Evolutionary conservation across 2,113 vertebrate species (phyloP).

Genomic region (Malurus cyaneus): DNA sequence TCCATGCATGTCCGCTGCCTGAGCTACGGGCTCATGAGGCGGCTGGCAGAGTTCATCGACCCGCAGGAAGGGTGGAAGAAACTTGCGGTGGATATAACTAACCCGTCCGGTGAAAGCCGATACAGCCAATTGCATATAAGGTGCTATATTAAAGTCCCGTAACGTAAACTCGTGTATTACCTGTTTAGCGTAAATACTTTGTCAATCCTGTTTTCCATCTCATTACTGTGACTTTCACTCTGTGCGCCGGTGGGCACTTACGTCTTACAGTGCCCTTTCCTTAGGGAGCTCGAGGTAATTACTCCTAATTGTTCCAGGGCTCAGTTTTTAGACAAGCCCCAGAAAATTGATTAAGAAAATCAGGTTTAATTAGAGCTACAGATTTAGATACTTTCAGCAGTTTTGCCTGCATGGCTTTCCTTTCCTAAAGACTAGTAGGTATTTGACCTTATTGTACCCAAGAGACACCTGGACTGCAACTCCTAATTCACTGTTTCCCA

Average conservation of each 20-base stretch:
- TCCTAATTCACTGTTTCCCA: not conserved
- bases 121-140: constrained; percentile 87
- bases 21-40: constrained; percentile 70
- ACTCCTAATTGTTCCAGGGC: not conserved
- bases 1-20: constrained; percentile 84
- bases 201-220: accelerated
- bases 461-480: not conserved
- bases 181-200: accelerated
- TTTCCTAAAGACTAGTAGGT: not conserved
- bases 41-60: constrained; percentile 86
- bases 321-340: not conserved
- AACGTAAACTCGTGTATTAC: accelerated
- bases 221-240: accelerated
- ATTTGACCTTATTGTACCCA: not conserved
- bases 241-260: not conserved
- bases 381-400: not conserved
- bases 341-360: not conserved
- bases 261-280: accelerated
- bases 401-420: not conserved
- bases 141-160: not conserved
- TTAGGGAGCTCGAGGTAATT: not conserved
- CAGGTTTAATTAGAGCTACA: not conserved
- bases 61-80: constrained; percentile 89
- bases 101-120: constrained; percentile 78
- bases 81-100: constrained; percentile 79